These are phyloP conservation scores for Mormyrus iriodes DNA, from an alignment of 2,113 vertebrate species.

Conservation along the genomic window DNA sequence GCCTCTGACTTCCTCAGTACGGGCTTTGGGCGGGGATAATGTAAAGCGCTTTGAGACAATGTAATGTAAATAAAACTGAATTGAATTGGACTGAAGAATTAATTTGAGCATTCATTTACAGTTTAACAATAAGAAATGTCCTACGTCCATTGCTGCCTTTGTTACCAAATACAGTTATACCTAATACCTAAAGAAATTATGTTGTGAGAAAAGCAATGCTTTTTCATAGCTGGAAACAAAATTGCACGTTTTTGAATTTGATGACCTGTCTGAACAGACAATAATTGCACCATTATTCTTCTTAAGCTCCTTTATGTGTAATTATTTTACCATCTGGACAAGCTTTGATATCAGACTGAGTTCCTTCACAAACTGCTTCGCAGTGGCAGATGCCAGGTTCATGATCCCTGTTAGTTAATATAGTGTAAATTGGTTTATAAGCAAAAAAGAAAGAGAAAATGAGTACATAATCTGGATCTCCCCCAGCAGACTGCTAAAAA, in stretches of 20 bases:
- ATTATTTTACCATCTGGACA: neutral
- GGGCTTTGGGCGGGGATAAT: no score
- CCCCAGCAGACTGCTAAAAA: neutral
- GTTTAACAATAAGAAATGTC: neutral
- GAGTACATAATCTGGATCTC: neutral
- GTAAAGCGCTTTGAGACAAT: no score
- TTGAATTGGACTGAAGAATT: no score
- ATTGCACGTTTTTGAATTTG: neutral
- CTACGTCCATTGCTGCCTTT: neutral
- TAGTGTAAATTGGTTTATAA: neutral
- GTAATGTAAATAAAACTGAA: no score
- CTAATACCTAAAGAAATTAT: neutral
- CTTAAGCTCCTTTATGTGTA: neutral
- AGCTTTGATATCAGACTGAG: neutral
- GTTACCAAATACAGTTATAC: neutral
- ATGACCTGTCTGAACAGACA: neutral
- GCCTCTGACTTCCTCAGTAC: no score
- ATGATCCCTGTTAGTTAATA: neutral
- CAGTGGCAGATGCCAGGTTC: neutral
- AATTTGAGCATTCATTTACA: neutral
- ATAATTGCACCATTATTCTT: neutral
- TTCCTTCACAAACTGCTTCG: neutral
- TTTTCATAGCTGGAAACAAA: neutral
- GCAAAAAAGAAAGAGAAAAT: neutral
- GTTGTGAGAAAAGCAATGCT: neutral